phyloP scores from a whole-genome alignment of 92 coral and sea anemone species.

The Blastomussa wellsi region DNA sequence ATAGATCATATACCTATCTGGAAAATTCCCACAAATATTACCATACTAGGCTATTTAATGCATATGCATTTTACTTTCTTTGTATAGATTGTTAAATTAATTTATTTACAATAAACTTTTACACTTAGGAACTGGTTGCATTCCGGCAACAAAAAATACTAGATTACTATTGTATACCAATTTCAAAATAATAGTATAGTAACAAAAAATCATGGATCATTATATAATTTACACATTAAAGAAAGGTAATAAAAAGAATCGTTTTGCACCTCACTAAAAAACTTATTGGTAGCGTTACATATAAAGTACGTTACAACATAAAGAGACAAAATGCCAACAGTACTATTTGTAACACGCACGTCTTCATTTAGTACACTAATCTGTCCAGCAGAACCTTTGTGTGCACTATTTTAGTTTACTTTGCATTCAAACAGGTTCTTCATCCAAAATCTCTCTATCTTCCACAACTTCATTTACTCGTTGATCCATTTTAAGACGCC shows the following conservation, averaged over 20 bases:
- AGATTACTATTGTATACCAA: background rate
- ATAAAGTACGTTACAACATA: background rate
- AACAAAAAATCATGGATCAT: background rate
- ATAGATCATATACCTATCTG: background rate
- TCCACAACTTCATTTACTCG: slow-evolving; percentile 30
- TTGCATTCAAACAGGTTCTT: slow-evolving; percentile 23
- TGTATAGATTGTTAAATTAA: background rate
- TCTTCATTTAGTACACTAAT: background rate
- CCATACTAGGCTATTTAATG: background rate
- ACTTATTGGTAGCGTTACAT: background rate
- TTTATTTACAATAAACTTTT: background rate
- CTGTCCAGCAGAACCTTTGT: background rate
- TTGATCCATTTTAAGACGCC: slow-evolving; percentile 63
- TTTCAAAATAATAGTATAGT: background rate
- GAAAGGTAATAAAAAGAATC: no score
- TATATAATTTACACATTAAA: background rate
- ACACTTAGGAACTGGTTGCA: background rate
- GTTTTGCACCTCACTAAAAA: background rate
- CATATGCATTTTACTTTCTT: background rate
- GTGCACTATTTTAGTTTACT: background rate
- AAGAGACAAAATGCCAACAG: background rate
- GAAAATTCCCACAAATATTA: background rate
- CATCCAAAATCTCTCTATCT: slow-evolving; percentile 32
- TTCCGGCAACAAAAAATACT: no score
- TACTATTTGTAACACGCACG: background rate